Base-by-base conservation (phyloP, 2,113 vertebrate genomes). In the Salvator merianae region DNA sequence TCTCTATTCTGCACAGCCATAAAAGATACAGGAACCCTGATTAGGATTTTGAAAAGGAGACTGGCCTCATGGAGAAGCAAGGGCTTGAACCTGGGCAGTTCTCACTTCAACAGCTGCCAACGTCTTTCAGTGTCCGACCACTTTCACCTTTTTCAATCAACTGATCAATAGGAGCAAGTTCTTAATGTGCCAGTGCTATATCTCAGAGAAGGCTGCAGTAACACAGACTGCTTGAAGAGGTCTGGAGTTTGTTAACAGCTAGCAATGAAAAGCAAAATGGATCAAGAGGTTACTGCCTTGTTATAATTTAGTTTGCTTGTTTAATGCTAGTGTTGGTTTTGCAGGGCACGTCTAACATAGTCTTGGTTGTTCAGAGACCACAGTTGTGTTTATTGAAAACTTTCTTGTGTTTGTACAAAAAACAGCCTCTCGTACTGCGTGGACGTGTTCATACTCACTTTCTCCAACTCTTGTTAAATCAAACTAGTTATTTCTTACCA, bases 221-320 rank as follows among this genome's bases (percentile, higher is more conserved):
- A 9, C 3, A 7, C 7, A 30, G 8, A 12, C 26, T 0, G 4
- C 22, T 10, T 4, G 50, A 63, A 5, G 5, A 63, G 26, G 26
- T 59, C 3, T 32, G 18, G 76, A 24, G 22, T 16, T 26, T 77
- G 0, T 14, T 7, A 2, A 0, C 34, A 28, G 81, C n/a, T 72
- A 10, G 0, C 0, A 12, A 20, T 13, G 63, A 24, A 65, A 79
- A 26, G 0, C 0, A 7, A 71, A 47, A 10, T 20, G 3, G 77
- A 0, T n/a, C 5, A 75, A 38, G 28, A 32, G 28, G 47, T 32
- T n/a, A 28, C 24, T 75, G 43, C 18, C 7, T 24, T 47, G 43
- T 75, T 75, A 18, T 47, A n/a, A 73, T 16, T 53, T 50, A 30
- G 7, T 32, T 50, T 50, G n/a, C 6, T 75, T 50, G 73, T 7